Conservation (phyloP, 1,140 invertebrate genomes). For the Tetramorium parvispinum region DNA sequence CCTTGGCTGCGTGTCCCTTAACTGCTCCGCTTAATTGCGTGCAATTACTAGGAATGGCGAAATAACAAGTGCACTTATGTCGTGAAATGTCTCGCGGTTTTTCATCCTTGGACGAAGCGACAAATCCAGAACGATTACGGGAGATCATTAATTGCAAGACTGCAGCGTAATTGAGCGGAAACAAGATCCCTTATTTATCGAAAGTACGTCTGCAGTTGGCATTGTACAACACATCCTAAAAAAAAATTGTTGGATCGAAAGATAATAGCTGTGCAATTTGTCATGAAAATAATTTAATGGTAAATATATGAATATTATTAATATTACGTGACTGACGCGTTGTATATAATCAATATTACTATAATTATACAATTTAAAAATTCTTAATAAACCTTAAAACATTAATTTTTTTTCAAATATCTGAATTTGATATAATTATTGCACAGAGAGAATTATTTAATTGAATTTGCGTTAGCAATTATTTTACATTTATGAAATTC, state of each 20-base stretch:
- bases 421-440: not conserved
- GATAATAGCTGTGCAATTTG: not conserved
- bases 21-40: slow-evolving; percentile 44
- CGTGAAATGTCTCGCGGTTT: slow-evolving; percentile 46
- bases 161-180: slow-evolving; percentile 44
- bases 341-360: not conserved
- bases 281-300: too few species aligned
- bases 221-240: not conserved
- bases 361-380: not conserved
- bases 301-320: not conserved
- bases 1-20: not conserved
- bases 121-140: slow-evolving; percentile 57
- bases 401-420: not conserved
- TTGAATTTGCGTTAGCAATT: not conserved
- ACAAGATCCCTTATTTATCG: slow-evolving; percentile 24
- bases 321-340: not conserved
- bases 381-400: not conserved
- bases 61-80: slow-evolving; percentile 62
- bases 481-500: not conserved
- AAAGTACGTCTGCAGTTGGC: not conserved
- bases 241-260: not conserved
- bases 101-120: slow-evolving; percentile 50
- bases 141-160: slow-evolving; percentile 53
- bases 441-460: not conserved
- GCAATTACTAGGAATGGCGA: slow-evolving; percentile 55